Percentiles rank a stretch among this genome's conserved stretches.
phyloP scores from a whole-genome alignment of 2,113 vertebrate species.

The Phalacrocorax aristotelis region DNA sequence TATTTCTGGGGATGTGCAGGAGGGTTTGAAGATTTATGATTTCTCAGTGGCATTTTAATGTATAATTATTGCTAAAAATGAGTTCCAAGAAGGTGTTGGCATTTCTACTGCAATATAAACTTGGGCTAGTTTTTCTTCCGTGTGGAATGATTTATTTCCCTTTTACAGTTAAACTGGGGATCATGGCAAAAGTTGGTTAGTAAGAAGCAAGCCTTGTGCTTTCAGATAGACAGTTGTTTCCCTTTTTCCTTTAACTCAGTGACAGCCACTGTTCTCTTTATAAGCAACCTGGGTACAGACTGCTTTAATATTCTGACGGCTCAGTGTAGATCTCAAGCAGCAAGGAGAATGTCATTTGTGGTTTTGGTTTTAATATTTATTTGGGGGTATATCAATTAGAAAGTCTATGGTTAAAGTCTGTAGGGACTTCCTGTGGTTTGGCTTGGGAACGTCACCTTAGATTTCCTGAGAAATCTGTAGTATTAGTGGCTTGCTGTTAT shows the following conservation, averaged over 20 bases:
- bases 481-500: neutral
- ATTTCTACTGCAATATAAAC: neutral
- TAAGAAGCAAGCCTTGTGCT: neutral
- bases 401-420: neutral
- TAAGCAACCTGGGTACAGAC: neutral
- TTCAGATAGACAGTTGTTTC: neutral
- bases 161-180: neutral
- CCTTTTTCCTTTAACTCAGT: neutral
- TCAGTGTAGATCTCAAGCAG: neutral
- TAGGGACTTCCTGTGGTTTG: constrained; percentile 27
- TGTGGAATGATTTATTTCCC: neutral
- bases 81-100: neutral
- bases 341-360: neutral
- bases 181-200: neutral
- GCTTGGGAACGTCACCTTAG: neutral
- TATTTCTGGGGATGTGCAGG: neutral
- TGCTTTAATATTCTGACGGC: neutral
- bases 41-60: neutral
- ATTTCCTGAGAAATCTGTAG: neutral
- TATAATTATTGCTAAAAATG: neutral
- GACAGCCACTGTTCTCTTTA: neutral
- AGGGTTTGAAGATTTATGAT: neutral
- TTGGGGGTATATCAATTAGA: neutral
- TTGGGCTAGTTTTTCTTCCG: neutral
- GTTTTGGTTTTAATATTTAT: constrained; percentile 37